Base-by-base conservation (phyloP, 37 sponge, comb jelly and placozoan genomes). In the Hormiphora californensis region DNA sequence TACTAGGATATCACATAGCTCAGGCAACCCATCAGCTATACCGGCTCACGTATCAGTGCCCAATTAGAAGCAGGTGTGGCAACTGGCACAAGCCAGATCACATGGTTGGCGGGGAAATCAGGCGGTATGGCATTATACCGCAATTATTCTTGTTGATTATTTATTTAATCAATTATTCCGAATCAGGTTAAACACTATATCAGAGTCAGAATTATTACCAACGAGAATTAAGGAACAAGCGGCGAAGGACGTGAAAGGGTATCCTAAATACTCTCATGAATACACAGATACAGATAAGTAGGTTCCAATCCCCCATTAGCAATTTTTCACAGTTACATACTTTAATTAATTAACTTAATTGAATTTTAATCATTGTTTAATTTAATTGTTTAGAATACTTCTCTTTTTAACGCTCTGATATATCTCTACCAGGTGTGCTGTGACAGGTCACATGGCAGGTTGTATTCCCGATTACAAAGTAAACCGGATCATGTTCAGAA, bases 211-310 rank as follows among this genome's bases (percentile, higher is more conserved):
- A 23, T 36, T 73, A 15, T 28, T 73, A 21, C 81, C 81, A 11
- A 1, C 81, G 23, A 73, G 25, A 46, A 73, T 73, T 19, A 73
- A 73, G 38, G 35, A 33, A 40, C 81, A 73, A 41, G 81, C 81
- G 21, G 81, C 81, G 17, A 30, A 25, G 5, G 81, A 73, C 22
- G 2, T 73, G 19, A 73, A 73, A 19, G 23, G 43, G 4, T 40
- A n/a, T 40, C 81, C 81, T n/a, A 73, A 41, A 73, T 41, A 25
- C 38, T 43, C 39, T 19, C 81, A 73, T 46, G 43, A 73, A 33
- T 28, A 73, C 23, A 73, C 81, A 36, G 81, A 73, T n/a, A 73
- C 81, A 36, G 81, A 73, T 28, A 73, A 33, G 81, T 73, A 73
- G 12, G 53, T 15, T 49, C 15, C 15, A 49, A 46, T 46, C 51